phyloP scores from a whole-genome alignment of 2,113 vertebrate species.

The Tenebrosternarchus preto region DNA sequence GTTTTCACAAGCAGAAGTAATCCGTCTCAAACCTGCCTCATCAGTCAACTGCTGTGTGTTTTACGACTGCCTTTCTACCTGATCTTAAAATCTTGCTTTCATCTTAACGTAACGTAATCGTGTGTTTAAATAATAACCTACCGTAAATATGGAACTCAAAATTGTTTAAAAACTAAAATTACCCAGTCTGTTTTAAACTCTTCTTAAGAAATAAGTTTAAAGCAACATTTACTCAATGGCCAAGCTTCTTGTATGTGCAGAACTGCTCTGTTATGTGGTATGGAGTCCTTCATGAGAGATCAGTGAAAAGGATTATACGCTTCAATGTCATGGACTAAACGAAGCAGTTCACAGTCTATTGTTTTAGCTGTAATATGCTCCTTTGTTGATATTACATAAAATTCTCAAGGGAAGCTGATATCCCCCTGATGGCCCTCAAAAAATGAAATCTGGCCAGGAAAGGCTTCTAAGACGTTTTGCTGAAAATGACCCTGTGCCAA shows the following conservation, averaged over 20 bases:
- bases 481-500: not conserved
- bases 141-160: too few species aligned
- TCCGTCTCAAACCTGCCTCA: not conserved
- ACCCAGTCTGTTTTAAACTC: not conserved
- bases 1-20: too few species aligned
- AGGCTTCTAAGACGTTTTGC: constrained; percentile 21
- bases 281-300: constrained; percentile 39
- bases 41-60: not conserved
- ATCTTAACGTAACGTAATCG: not conserved
- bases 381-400: constrained; percentile 44
- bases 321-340: constrained; percentile 49
- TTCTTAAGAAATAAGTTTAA: not conserved
- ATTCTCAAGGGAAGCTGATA: constrained; percentile 22
- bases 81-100: not conserved
- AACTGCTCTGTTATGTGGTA: constrained; percentile 12
- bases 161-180: not conserved
- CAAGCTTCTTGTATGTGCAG: not conserved
- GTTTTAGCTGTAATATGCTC: constrained; percentile 35
- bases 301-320: constrained; percentile 43
- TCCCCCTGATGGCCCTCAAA: constrained; percentile 16
- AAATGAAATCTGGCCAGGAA: not conserved
- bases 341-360: constrained; percentile 30
- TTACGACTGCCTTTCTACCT: not conserved
- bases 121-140: too few species aligned
- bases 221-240: not conserved